Percentiles rank a stretch among this genome's conserved stretches.
Evolutionary conservation across 1,140 invertebrate species (phyloP).

Genomic region (Colletes gigas): DNA sequence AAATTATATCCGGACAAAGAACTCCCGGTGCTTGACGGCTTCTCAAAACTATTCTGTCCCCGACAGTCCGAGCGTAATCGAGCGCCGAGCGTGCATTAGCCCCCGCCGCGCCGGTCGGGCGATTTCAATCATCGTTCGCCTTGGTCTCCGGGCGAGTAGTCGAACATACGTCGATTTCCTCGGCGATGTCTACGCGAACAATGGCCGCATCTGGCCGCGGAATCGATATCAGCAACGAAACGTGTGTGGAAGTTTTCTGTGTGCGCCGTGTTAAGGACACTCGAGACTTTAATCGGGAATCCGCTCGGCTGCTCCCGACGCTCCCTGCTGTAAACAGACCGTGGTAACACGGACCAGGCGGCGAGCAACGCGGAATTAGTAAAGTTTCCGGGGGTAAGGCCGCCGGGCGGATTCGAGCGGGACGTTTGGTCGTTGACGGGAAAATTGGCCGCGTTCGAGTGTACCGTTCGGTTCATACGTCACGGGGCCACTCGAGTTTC

Average conservation of each 20-base stretch:
- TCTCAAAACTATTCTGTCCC: no score
- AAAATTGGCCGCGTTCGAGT: not conserved
- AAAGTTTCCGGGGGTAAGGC: not conserved
- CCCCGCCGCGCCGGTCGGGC: no score
- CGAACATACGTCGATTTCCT: no score
- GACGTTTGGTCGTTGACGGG: not conserved
- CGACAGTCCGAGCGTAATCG: no score
- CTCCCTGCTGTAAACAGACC: constrained; percentile 2
- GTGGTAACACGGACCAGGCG: not conserved
- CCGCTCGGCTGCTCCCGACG: not conserved
- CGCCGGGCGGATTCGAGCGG: constrained; percentile 4
- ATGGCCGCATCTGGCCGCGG: not conserved
- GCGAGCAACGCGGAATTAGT: not conserved
- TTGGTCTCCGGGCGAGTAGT: no score
- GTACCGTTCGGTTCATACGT: not conserved
- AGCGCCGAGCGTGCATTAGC: no score
- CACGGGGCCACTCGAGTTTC: no score
- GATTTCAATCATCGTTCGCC: no score
- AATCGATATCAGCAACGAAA: constrained; percentile 1
- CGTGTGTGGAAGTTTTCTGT: not conserved
- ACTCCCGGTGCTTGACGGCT: no score
- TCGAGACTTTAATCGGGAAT: constrained; percentile 13
- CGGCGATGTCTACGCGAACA: no score
- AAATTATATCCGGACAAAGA: no score
- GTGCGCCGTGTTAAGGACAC: constrained; percentile 1